Percentiles rank a stretch among this genome's conserved stretches.
These are phyloP conservation scores for Camponotus fellah DNA, from an alignment of 2,888 invertebrate species.

Conservation along the genomic window DNA sequence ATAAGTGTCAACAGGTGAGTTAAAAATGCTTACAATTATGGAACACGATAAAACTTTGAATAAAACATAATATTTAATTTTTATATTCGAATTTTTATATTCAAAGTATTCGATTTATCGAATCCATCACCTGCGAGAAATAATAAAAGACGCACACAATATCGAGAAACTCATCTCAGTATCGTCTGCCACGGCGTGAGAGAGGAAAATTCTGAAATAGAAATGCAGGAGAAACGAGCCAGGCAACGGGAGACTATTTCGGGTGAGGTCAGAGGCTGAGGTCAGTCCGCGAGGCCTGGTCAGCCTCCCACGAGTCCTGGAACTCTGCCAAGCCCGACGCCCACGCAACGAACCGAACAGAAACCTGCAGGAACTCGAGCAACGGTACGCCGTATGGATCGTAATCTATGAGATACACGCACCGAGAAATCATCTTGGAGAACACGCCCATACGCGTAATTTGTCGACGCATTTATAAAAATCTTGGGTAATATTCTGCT, in stretches of 20 bases:
- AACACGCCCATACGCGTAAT: slow-evolving; percentile 62
- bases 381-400: slow-evolving; percentile 64
- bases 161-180: slow-evolving; percentile 60
- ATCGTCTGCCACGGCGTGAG: slow-evolving; percentile 57
- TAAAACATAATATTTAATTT: neutral
- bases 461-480: slow-evolving; percentile 64
- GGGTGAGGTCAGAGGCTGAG: slow-evolving; percentile 86
- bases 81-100: neutral
- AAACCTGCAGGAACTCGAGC: slow-evolving; percentile 75
- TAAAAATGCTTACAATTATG: no score
- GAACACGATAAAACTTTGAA: neutral
- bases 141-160: slow-evolving; percentile 27
- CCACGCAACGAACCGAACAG: slow-evolving; percentile 70
- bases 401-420: slow-evolving; percentile 69
- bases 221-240: slow-evolving; percentile 75
- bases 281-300: slow-evolving; percentile 85
- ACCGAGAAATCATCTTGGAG: slow-evolving; percentile 67
- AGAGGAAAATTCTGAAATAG: slow-evolving; percentile 78
- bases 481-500: slow-evolving; percentile 58
- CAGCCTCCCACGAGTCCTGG: slow-evolving; percentile 85
- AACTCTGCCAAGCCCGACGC: slow-evolving; percentile 79
- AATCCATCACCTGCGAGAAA: neutral
- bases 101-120: neutral
- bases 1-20: no score
- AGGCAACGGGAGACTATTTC: slow-evolving; percentile 81